These are phyloP conservation scores for Botia almorhae DNA, from an alignment of 2,797 vertebrate genomes.

Conservation along the genomic window DNA sequence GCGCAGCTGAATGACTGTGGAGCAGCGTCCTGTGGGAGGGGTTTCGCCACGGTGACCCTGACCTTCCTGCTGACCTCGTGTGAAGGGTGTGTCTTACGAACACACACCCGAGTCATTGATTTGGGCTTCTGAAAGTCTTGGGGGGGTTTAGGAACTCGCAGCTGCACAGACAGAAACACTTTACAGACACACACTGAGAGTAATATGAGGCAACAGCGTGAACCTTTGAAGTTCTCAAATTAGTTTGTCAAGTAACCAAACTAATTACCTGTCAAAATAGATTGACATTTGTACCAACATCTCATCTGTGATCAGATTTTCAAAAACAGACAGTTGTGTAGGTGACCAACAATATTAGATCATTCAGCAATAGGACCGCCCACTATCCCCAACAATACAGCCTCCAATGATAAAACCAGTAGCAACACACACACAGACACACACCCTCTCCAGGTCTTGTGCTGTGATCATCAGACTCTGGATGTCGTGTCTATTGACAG, in stretches of 20 bases:
- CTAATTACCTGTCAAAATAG: too few relatives aligned
- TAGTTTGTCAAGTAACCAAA: too few relatives aligned
- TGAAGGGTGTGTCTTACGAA: slow-evolving; percentile 69
- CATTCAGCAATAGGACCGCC: too few relatives aligned
- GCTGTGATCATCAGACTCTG: slow-evolving; percentile 72
- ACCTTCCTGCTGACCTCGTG: slow-evolving; percentile 58
- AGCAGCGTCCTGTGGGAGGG: slow-evolving; percentile 51
- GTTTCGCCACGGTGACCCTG: slow-evolving; percentile 64
- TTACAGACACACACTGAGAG: not conserved
- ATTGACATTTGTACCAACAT: too few relatives aligned
- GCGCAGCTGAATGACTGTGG: slow-evolving; percentile 65
- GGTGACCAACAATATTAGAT: too few relatives aligned
- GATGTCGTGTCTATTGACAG: slow-evolving; percentile 73
- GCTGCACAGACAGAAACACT: slow-evolving; percentile 61
- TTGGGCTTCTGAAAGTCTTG: slow-evolving; percentile 61
- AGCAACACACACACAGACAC: not conserved
- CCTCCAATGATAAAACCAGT: too few relatives aligned
- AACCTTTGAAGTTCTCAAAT: too few relatives aligned
- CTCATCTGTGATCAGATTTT: too few relatives aligned
- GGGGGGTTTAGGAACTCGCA: slow-evolving; percentile 68
- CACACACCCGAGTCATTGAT: slow-evolving; percentile 61
- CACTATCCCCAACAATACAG: too few relatives aligned
- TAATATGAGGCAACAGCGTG: too few relatives aligned
- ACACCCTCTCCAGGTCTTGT: slow-evolving; percentile 79
- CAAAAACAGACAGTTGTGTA: too few relatives aligned